phyloP scores from a whole-genome alignment of 2,888 invertebrate genomes.

The Drosophila merina region DNA sequence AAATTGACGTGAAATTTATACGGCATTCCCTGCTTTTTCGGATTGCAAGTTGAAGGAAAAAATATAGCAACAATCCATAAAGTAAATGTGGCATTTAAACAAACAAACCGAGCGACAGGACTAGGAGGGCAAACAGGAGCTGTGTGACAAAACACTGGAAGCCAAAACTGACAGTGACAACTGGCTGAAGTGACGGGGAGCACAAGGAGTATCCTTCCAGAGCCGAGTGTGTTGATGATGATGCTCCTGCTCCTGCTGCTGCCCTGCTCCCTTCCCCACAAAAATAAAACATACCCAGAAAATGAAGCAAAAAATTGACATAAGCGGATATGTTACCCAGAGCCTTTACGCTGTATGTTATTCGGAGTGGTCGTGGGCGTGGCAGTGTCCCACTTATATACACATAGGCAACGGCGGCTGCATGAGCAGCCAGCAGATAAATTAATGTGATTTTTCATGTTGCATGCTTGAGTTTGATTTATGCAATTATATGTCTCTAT shows the following conservation, averaged over 20 bases:
- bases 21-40: constrained; percentile 59
- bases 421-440: constrained; percentile 74
- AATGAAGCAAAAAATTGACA: constrained; percentile 66
- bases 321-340: constrained; percentile 77
- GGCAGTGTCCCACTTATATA: constrained; percentile 15
- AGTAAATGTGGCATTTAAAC: constrained; percentile 78
- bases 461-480: constrained; percentile 79
- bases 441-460: constrained; percentile 82
- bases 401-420: constrained; percentile 61
- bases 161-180: constrained; percentile 78
- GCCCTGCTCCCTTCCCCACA: constrained; percentile 1
- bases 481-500: constrained; percentile 76
- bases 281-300: constrained; percentile 1
- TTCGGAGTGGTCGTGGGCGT: constrained; percentile 13
- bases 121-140: constrained; percentile 15
- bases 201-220: constrained; percentile 24
- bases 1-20: constrained; percentile 76
- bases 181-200: constrained; percentile 66
- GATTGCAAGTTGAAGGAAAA: constrained; percentile 76
- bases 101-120: constrained; percentile 63
- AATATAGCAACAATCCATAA: constrained; percentile 79
- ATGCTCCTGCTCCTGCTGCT: constrained; percentile 40
- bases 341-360: constrained; percentile 55
- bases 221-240: constrained; percentile 57
- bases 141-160: constrained; percentile 69